Percentiles rank a stretch among this genome's conserved stretches.
phyloP scores from a whole-genome alignment of 2,113 vertebrate species.

The Xenotilapia caudafasciata region DNA sequence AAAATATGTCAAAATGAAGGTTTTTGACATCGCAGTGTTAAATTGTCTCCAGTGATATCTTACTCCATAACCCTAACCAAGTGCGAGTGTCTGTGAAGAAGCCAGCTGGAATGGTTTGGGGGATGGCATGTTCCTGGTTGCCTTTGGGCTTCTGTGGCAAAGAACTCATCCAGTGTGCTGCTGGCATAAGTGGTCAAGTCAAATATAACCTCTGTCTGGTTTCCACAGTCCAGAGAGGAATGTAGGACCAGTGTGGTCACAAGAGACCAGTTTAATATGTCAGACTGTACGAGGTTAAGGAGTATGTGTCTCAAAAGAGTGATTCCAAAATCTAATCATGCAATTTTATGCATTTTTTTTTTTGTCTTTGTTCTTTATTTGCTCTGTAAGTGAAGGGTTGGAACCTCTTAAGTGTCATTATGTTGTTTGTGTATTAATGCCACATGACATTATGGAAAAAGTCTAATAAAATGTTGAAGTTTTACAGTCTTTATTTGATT shows the following conservation, averaged over 20 bases:
- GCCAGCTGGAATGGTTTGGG: not conserved
- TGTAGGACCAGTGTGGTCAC: constrained; percentile 2
- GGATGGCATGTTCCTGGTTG: not conserved
- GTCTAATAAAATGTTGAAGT: not conserved
- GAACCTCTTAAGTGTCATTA: not conserved
- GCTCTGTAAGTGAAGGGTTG: not conserved
- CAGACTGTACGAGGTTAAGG: not conserved
- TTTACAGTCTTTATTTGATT: not conserved
- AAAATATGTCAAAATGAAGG: not conserved
- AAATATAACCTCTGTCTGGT: not conserved
- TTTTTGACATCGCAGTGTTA: not conserved
- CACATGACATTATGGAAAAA: not conserved
- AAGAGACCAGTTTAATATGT: not conserved
- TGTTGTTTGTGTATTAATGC: not conserved
- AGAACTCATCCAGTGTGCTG: not conserved
- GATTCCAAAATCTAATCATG: not conserved
- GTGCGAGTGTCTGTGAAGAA: not conserved
- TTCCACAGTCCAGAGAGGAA: constrained; percentile 25
- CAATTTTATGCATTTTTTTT: not conserved
- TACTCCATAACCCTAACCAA: not conserved
- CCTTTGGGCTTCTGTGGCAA: not conserved
- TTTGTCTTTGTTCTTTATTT: not conserved
- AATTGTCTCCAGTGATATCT: not conserved
- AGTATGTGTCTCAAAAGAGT: not conserved
- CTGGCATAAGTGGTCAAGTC: not conserved